phyloP scores from a whole-genome alignment of 2,797 vertebrate genomes.

The Characodon lateralis region DNA sequence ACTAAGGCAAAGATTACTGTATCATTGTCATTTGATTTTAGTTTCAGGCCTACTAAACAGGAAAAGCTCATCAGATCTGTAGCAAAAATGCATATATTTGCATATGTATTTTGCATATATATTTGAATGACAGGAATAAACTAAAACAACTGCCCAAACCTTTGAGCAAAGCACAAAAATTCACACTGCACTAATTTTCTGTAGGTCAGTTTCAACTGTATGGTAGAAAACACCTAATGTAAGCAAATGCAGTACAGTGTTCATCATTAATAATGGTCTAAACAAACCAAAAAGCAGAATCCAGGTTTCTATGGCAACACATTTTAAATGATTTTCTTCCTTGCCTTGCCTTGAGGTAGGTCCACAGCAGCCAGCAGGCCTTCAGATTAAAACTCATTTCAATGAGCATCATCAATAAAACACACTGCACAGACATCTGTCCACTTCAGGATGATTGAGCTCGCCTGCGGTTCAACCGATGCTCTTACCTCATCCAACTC shows the following conservation, averaged over 20 bases:
- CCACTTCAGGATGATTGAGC: constrained; percentile 33
- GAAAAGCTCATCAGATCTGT: not conserved
- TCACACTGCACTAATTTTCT: not conserved
- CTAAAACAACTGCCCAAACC: not conserved
- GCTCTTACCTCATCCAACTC: not conserved
- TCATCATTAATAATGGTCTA: constrained; percentile 38
- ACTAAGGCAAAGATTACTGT: not conserved
- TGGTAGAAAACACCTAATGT: not conserved
- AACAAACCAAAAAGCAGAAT: constrained; percentile 43
- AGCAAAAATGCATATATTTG: not conserved
- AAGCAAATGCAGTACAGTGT: not conserved
- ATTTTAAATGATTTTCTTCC: constrained; percentile 74
- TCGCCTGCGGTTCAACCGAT: constrained; percentile 34
- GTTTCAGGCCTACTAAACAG: not conserved
- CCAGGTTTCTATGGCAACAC: constrained; percentile 75
- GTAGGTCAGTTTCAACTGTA: not conserved
- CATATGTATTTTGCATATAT: too few species aligned
- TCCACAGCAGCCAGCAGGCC: constrained; percentile 76
- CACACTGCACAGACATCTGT: constrained; percentile 60
- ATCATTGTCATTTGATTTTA: not conserved
- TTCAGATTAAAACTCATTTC: constrained; percentile 61
- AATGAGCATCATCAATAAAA: constrained; percentile 72
- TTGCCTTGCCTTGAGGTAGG: constrained; percentile 59
- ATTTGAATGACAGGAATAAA: not conserved
- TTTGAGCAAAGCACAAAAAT: not conserved